A percentile compares a stretch with the other conserved stretches of the same genome.
These are phyloP conservation scores for Perodicticus potto DNA, from an alignment of 2,797 vertebrate genomes.

Conservation along the genomic window DNA sequence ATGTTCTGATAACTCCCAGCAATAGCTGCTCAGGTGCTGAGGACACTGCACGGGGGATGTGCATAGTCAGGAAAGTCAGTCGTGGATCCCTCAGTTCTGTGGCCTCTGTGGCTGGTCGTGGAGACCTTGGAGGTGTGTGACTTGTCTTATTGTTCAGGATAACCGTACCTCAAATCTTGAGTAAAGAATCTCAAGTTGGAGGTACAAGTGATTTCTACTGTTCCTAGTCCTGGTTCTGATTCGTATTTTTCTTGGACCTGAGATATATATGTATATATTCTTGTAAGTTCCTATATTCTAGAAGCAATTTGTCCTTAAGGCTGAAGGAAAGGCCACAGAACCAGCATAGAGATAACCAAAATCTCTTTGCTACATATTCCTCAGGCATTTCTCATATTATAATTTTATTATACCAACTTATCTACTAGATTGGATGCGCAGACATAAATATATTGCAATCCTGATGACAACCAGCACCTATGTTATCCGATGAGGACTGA, in stretches of 20 bases:
- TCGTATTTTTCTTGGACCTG: background rate
- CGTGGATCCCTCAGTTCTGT: too few relatives aligned
- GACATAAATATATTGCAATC: background rate
- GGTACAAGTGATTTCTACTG: background rate
- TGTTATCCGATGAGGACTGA: background rate
- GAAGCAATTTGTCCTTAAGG: background rate
- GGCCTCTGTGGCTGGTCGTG: background rate
- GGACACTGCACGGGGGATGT: background rate
- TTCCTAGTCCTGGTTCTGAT: background rate
- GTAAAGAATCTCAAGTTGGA: background rate
- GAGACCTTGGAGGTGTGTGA: background rate
- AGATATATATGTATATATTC: background rate
- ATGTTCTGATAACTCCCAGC: background rate
- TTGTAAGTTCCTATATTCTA: background rate
- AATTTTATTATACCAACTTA: background rate
- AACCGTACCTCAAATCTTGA: background rate
- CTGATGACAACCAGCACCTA: background rate
- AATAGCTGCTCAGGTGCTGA: background rate
- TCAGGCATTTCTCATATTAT: background rate
- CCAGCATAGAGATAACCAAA: background rate
- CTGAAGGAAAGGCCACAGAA: background rate
- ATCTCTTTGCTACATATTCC: background rate
- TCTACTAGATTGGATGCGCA: background rate
- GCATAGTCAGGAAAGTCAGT: accelerated
- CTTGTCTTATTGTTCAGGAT: background rate